Evolutionary conservation across 2,113 vertebrate species (phyloP), one percentile per base, ranked within the genome.

Genomic region (Catharus minimus): DNA sequence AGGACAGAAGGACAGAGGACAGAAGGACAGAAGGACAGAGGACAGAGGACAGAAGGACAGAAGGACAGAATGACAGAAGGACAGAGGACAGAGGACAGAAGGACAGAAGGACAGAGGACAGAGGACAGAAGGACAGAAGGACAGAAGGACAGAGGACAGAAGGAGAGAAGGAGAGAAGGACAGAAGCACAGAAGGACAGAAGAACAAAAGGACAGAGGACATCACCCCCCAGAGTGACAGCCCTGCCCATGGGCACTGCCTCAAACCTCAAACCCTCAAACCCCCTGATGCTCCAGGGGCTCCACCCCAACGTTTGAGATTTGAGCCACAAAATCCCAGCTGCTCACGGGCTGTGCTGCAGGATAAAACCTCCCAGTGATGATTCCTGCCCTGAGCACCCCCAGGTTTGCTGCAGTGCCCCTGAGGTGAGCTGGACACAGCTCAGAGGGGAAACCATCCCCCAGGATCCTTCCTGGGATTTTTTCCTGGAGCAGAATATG

Each of bases 321-420:
- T 7, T 19, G 16, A 65, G 41, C 50, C 9, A 1, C 28, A n/a
- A 19, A 22, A 8, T 14, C 2, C 1, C 19, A 47, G 18, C 8
- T 2, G 0, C 21, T 36, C 20, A 4, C 1, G 7, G 8, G 11
- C 1, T 56, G 27, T 2, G 4, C 16, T 27, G 43, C 8, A 5
- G 32, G 43, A 38, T 3, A 18, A 82, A 62, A 19, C 3, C 64
- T 43, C 41, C 53, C 41, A 62, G 4, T 0, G 0, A 2, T 6
- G 32, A 22, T 1, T 23, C 46, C 22, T 9, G 20, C 38, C 38
- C 20, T 0, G 2, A 36, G 56, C 55, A 43, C 32, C 24, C 33
- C 23, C 5, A 23, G 47, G 14, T 39, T 16, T 39, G 33, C 32
- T 15, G 2, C 0, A 0, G 30, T 52, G 76, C 15, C 66, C 82